Evolutionary conservation across 2,888 invertebrate genomes (phyloP).

Genomic region (Campaea margaritaria): DNA sequence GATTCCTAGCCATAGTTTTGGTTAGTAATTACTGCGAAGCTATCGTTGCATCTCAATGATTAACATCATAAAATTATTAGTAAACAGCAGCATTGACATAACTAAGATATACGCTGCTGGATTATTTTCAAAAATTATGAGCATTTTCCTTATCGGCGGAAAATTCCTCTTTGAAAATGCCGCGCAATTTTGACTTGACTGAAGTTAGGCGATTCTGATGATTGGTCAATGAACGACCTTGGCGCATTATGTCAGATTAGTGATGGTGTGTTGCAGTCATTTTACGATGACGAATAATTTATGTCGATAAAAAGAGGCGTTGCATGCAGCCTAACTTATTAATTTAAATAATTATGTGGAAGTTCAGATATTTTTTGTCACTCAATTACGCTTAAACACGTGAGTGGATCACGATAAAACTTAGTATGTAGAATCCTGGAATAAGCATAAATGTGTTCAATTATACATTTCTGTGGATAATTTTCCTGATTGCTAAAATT

Average conservation of each 20-base stretch:
- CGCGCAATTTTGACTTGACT: constrained; percentile 47
- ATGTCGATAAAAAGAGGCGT: not conserved
- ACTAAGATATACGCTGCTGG: not conserved
- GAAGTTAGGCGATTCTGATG: constrained; percentile 58
- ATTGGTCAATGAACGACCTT: constrained; percentile 71
- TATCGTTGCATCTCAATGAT: not conserved
- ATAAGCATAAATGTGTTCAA: no score
- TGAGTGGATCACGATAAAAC: no score
- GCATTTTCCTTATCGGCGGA: constrained; percentile 29
- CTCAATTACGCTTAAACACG: no score
- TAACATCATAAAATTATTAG: not conserved
- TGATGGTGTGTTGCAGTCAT: constrained; percentile 49
- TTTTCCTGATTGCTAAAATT: no score
- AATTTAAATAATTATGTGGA: no score
- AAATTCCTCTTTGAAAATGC: constrained; percentile 41
- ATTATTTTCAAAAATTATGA: not conserved
- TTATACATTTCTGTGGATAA: no score
- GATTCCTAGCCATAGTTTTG: constrained; percentile 39
- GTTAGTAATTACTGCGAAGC: not conserved
- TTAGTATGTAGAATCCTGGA: no score
- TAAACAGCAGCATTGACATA: not conserved
- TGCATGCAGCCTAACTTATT: no score
- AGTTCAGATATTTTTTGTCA: no score
- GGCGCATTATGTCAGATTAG: constrained; percentile 71
- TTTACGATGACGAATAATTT: not conserved